phyloP scores from a whole-genome alignment of 2,797 vertebrate species.

The Adelosebastes latens region DNA sequence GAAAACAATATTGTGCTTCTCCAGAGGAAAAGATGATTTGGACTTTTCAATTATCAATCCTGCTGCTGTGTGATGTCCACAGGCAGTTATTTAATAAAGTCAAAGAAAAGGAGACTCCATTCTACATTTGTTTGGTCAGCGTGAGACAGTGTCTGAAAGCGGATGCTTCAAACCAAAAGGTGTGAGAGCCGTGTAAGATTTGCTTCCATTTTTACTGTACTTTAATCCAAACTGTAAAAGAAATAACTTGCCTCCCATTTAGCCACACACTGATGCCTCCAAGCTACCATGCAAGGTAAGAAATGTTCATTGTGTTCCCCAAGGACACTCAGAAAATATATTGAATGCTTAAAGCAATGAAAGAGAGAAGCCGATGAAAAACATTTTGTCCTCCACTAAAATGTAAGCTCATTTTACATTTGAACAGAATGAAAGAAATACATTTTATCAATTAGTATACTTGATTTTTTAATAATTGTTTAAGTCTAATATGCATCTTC shows the following conservation, averaged over 20 bases:
- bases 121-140: neutral
- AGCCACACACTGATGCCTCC: neutral
- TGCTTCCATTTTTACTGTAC: neutral
- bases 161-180: neutral
- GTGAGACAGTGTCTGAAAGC: neutral
- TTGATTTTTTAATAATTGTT: neutral
- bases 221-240: neutral
- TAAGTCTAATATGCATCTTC: neutral
- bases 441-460: neutral
- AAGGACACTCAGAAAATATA: neutral
- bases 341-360: neutral
- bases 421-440: neutral
- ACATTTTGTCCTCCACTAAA: neutral
- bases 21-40: neutral
- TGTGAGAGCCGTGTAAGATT: neutral
- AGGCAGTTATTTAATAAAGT: neutral
- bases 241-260: neutral
- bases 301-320: neutral
- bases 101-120: neutral
- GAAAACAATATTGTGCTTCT: neutral
- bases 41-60: conserved; percentile 3
- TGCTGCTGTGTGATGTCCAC: neutral
- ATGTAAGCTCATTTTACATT: neutral
- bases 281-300: neutral
- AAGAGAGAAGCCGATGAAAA: neutral